A percentile compares a stretch with the other conserved stretches of the same genome.
Conservation (phyloP, 2,888 invertebrate genomes). For the Lottia scabra region DNA sequence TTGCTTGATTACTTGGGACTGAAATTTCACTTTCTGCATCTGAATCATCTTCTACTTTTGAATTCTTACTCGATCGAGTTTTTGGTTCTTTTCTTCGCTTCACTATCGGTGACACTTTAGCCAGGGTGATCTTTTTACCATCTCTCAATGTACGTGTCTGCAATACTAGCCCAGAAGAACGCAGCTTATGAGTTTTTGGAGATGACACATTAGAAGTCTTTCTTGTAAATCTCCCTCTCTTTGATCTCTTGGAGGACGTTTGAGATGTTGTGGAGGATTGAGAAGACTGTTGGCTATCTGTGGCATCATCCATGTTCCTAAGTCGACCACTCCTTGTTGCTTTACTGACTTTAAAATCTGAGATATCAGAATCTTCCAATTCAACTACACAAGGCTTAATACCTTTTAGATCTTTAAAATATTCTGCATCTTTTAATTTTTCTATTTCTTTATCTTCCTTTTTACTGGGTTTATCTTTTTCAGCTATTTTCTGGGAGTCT, state of each 20-base stretch:
- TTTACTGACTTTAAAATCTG: too few species aligned
- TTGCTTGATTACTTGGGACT: background rate
- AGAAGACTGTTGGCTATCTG: background rate
- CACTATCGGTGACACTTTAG: background rate
- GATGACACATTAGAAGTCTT: conserved; percentile 9
- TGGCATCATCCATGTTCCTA: background rate
- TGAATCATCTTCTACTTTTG: background rate
- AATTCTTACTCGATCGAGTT: background rate
- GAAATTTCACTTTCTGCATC: background rate
- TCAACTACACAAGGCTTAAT: background rate
- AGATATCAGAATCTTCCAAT: background rate
- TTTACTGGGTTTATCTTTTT: conserved; percentile 11
- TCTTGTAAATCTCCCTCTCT: background rate
- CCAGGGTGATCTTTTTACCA: background rate
- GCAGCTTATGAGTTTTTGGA: conserved; percentile 8
- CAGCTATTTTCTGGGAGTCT: conserved; percentile 10
- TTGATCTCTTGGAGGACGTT: background rate
- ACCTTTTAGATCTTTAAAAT: background rate
- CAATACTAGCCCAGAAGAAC: conserved; percentile 15
- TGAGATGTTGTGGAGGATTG: background rate
- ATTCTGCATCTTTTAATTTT: conserved; percentile 9
- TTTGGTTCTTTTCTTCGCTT: background rate
- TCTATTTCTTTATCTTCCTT: background rate
- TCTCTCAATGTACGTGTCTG: conserved; percentile 3
- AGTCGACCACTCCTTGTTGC: too few species aligned